Evolutionary conservation across 2,888 invertebrate genomes (phyloP).

Genomic region (Strigamia transsilvanica): DNA sequence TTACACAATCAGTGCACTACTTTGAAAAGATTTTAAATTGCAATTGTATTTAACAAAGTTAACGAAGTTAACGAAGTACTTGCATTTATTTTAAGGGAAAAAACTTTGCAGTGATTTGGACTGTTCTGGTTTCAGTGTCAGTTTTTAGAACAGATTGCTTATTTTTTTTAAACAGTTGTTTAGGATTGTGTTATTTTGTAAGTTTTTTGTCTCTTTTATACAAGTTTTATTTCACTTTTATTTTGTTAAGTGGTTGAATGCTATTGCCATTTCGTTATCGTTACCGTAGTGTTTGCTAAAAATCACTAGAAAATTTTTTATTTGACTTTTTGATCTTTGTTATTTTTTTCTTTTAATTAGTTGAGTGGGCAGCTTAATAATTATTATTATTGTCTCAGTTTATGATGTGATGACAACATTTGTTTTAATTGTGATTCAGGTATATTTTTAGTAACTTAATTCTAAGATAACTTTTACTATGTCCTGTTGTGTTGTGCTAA

Average conservation of each 20-base stretch:
- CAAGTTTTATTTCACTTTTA: neutral
- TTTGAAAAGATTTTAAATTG: neutral
- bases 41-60: neutral
- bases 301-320: neutral
- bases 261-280: neutral
- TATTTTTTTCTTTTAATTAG: neutral
- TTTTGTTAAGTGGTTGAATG: conserved; percentile 5
- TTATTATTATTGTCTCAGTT: neutral
- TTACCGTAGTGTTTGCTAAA: neutral
- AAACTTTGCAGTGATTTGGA: conserved; percentile 47
- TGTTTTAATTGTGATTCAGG: conserved; percentile 22
- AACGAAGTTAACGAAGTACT: neutral
- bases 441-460: conserved; percentile 41
- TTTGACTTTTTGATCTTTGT: neutral
- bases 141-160: neutral
- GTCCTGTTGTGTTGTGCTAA: conserved; percentile 39
- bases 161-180: neutral
- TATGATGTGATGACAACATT: neutral
- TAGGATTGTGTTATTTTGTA: conserved; percentile 32
- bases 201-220: conserved; percentile 23
- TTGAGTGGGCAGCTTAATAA: conserved; percentile 26
- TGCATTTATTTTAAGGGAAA: conserved; percentile 17
- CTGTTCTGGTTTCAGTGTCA: conserved; percentile 48
- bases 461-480: conserved; percentile 1
- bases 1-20: conserved; percentile 2